These are phyloP conservation scores for Dorcus hopei DNA, from an alignment of 2,888 invertebrate genomes.

Conservation along the genomic window DNA sequence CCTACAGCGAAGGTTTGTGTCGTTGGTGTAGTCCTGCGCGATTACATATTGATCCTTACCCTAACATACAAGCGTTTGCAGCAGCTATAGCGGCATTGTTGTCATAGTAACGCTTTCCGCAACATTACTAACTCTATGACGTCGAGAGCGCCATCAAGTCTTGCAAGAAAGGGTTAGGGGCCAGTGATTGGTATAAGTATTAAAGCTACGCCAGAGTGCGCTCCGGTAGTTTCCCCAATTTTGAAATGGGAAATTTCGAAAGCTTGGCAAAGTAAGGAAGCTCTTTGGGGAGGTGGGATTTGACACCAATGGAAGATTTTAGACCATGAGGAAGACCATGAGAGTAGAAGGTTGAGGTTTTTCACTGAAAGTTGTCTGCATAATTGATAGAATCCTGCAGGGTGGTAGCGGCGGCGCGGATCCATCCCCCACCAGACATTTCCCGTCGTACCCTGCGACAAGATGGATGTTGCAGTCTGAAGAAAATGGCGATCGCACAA, in stretches of 20 bases:
- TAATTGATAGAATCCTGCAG: slow-evolving; percentile 31
- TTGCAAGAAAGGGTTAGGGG: slow-evolving; percentile 3
- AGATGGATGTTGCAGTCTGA: slow-evolving; percentile 40
- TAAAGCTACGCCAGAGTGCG: slow-evolving; percentile 13
- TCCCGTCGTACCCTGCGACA: slow-evolving; percentile 32
- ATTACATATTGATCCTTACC: neutral
- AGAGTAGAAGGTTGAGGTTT: neutral
- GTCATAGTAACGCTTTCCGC: slow-evolving; percentile 46
- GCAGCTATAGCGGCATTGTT: slow-evolving; percentile 36
- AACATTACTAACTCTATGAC: slow-evolving; percentile 46
- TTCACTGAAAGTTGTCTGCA: slow-evolving; percentile 26
- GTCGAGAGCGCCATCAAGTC: slow-evolving; percentile 41
- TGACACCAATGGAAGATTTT: neutral
- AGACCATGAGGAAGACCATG: neutral
- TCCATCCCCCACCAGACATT: slow-evolving; percentile 23
- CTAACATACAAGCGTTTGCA: neutral
- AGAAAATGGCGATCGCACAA: slow-evolving; percentile 42
- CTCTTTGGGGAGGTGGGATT: slow-evolving; percentile 3
- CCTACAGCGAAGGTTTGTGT: neutral
- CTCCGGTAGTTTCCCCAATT: slow-evolving; percentile 11
- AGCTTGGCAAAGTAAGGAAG: slow-evolving; percentile 4
- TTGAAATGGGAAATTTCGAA: slow-evolving; percentile 4
- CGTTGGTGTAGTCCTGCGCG: neutral
- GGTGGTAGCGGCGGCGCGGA: slow-evolving; percentile 26
- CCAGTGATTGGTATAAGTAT: neutral